Evolutionary conservation across 2,113 vertebrate genomes (phyloP), one percentile per base, ranked within the genome.

Genomic region (Terrapene triunguis): DNA sequence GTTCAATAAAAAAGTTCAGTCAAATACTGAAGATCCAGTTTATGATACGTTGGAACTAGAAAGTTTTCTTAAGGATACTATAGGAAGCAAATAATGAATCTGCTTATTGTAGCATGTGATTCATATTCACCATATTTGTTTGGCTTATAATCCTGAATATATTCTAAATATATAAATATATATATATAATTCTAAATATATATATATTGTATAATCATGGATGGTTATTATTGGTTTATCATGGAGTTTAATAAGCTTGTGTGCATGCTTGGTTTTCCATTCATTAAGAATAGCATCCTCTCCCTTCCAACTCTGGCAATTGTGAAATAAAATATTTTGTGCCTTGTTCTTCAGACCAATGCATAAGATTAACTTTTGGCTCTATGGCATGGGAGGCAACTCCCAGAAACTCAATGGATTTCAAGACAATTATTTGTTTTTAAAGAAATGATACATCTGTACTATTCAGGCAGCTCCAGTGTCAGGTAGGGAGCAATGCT

Each of bases 271-370:
- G 51, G 69, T 44, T 90, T 90, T 89, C 84, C 69, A 59, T 93
- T 95, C 87, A 80, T 92, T 80, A 86, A 24, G 47, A 2, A 0
- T 76, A 17, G 81, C 93, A 83, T 78, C 81, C 72, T 88, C 88
- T 59, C 27, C n/a, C 69, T 79, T 90, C 29, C 27, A 94, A 44
- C 79, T 65, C 48, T 87, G 94, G 88, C 44, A 8, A 50, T 83
- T 78, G 42, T 90, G 27, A 51, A 88, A 51, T 76, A 91, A 96
- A 88, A 50, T 82, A 10, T 6, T 74, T 92, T 94, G 81, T 93
- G 10, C 44, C 69, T 83, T 91, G 50, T 90, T 94, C 69, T 92
- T 96, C 91, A 89, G 87, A 79, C 62, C 14, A 88, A 38, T 87
- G 87, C 74, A 35, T 38, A 38, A 88, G 84, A 83, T 93, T 72